Conservation (phyloP, 2,113 vertebrate genomes). For the Phainopepla nitens region DNA sequence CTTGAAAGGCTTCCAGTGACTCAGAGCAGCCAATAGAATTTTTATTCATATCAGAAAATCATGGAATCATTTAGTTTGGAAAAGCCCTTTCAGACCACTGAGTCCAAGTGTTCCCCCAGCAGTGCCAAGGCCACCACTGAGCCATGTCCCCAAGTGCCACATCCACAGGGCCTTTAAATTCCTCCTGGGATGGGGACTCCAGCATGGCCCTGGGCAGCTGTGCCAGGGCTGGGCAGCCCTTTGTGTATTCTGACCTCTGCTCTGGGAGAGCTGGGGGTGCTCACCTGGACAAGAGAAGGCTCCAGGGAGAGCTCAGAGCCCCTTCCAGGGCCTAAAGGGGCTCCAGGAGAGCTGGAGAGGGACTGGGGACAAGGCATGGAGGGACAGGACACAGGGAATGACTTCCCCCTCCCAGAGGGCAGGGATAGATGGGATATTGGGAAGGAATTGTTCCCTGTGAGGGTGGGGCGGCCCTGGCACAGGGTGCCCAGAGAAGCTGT, state of each 20-base stretch:
- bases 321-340: neutral
- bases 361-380: neutral
- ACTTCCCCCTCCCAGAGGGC: neutral
- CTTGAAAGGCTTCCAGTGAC: neutral
- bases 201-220: neutral
- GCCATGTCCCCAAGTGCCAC: neutral
- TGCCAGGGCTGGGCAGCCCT: neutral
- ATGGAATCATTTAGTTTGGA: neutral
- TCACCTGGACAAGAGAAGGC: neutral
- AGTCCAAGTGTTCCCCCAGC: neutral
- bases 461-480: accelerated
- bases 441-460: accelerated
- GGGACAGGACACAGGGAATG: neutral
- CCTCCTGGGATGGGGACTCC: neutral
- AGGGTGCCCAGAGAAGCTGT: accelerated
- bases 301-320: neutral
- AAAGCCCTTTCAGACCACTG: neutral
- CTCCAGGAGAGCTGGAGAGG: neutral
- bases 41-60: neutral
- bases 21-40: neutral
- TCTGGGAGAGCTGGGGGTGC: neutral
- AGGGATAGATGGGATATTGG: accelerated
- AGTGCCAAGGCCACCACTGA: neutral
- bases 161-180: neutral
- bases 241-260: neutral